Percentiles rank a stretch among this genome's conserved stretches.
phyloP scores from a whole-genome alignment of 2,113 vertebrate genomes.

The Empidonax traillii region DNA sequence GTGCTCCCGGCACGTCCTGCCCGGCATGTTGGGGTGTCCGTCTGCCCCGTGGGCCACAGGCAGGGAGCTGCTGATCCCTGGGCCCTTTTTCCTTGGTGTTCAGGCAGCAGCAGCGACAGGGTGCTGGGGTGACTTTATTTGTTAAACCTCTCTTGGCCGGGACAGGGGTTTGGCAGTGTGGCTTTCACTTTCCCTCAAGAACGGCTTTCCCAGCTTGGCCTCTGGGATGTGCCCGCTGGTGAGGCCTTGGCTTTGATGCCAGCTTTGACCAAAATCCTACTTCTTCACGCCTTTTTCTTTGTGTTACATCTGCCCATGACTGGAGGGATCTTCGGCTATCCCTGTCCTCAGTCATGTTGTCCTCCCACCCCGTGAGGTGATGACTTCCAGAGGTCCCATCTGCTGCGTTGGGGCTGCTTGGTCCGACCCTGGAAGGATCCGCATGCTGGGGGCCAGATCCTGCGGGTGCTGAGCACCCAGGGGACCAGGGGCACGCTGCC shows the following conservation, averaged over 20 bases:
- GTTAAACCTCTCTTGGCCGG: neutral
- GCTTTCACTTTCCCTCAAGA: neutral
- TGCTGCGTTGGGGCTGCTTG: rapidly evolving
- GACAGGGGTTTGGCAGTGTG: neutral
- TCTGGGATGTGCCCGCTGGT: rapidly evolving
- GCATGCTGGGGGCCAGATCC: neutral
- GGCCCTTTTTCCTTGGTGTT: neutral
- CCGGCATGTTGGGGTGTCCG: rapidly evolving
- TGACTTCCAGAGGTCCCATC: neutral
- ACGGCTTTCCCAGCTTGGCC: neutral
- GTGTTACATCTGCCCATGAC: neutral
- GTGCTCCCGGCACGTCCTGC: rapidly evolving
- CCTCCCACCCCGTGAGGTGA: neutral
- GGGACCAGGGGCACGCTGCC: rapidly evolving
- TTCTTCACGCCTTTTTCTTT: neutral
- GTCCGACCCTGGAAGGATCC: rapidly evolving
- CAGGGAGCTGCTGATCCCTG: neutral
- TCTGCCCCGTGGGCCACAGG: neutral
- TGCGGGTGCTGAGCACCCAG: neutral
- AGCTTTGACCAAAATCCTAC: neutral
- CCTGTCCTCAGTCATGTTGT: rapidly evolving
- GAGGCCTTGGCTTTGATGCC: neutral
- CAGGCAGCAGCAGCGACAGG: neutral
- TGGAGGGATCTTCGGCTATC: rapidly evolving
- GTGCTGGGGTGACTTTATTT: neutral